A percentile compares a stretch with the other conserved stretches of the same genome.
Evolutionary conservation across 2,113 vertebrate genomes (phyloP).

Genomic region (Pangasianodon gigas): DNA sequence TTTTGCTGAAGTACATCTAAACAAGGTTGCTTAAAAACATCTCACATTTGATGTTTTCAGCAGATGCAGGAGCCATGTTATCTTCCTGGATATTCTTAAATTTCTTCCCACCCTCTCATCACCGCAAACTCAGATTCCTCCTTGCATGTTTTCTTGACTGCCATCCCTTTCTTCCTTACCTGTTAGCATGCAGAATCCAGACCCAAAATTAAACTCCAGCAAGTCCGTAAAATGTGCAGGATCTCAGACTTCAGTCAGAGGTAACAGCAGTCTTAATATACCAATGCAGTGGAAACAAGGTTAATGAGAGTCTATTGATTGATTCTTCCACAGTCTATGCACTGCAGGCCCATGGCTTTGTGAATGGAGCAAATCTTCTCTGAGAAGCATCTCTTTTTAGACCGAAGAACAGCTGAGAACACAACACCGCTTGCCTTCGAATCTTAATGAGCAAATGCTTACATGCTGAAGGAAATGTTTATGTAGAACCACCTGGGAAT

Average conservation of each 20-base stretch:
- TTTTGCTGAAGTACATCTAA: slow-evolving; percentile 10
- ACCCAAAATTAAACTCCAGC: slow-evolving; percentile 43
- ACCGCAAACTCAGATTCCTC: slow-evolving; percentile 3
- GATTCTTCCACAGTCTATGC: slow-evolving; percentile 34
- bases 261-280: slow-evolving; percentile 46
- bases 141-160: slow-evolving; percentile 5
- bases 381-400: slow-evolving; percentile 24
- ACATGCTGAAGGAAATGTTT: not conserved
- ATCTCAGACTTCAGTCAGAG: slow-evolving; percentile 40
- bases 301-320: slow-evolving; percentile 58
- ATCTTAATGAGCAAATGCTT: slow-evolving; percentile 2
- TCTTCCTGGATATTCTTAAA: not conserved
- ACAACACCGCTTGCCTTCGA: not conserved
- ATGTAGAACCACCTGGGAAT: slow-evolving; percentile 11
- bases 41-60: not conserved
- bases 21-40: slow-evolving; percentile 4
- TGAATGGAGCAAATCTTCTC: slow-evolving; percentile 9
- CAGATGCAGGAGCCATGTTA: not conserved
- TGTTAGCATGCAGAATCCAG: slow-evolving; percentile 38
- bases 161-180: slow-evolving; percentile 12
- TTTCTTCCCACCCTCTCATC: not conserved
- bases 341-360: slow-evolving; percentile 20
- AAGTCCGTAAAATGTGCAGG: slow-evolving; percentile 31
- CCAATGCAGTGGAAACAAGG: slow-evolving; percentile 48
- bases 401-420: not conserved